Conservation (phyloP, 1,140 invertebrate species). For the Cotesia glomerata region DNA sequence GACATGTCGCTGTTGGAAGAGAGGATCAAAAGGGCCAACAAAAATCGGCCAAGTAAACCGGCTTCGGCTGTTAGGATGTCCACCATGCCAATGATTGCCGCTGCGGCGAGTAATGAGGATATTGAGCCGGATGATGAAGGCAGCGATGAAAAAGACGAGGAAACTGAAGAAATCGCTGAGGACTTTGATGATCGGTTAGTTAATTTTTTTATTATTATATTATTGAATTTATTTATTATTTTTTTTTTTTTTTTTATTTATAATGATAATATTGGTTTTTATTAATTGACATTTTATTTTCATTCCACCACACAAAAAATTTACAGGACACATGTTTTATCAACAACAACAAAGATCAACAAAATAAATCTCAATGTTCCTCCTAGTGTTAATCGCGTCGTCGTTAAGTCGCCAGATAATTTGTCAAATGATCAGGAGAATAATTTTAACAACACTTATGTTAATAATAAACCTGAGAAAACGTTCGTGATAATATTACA, state of each 20-base stretch:
- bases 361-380: too few species aligned
- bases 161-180: slow-evolving; percentile 24
- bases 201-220: slow-evolving; percentile 16
- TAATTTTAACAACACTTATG: neutral
- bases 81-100: slow-evolving; percentile 50
- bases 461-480: slow-evolving; percentile 18
- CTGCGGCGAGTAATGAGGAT: slow-evolving; percentile 53
- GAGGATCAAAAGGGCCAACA: slow-evolving; percentile 87
- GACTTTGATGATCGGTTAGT: slow-evolving; percentile 25
- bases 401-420: neutral
- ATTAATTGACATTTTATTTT: slow-evolving; percentile 20
- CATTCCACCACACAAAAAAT: neutral
- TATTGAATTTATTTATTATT: slow-evolving; percentile 14
- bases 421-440: neutral
- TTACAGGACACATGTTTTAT: neutral
- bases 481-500: slow-evolving; percentile 21
- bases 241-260: neutral
- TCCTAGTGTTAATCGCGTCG: too few species aligned
- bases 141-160: slow-evolving; percentile 34
- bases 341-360: neutral
- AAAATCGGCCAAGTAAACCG: slow-evolving; percentile 69
- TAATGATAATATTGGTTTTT: too few species aligned
- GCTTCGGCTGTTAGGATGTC: slow-evolving; percentile 44
- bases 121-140: slow-evolving; percentile 35
- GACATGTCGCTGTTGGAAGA: slow-evolving; percentile 93